Percentiles rank a stretch among this genome's conserved stretches.
Conservation (phyloP, 2,888 invertebrate species). For the Napeogenes inachia region DNA sequence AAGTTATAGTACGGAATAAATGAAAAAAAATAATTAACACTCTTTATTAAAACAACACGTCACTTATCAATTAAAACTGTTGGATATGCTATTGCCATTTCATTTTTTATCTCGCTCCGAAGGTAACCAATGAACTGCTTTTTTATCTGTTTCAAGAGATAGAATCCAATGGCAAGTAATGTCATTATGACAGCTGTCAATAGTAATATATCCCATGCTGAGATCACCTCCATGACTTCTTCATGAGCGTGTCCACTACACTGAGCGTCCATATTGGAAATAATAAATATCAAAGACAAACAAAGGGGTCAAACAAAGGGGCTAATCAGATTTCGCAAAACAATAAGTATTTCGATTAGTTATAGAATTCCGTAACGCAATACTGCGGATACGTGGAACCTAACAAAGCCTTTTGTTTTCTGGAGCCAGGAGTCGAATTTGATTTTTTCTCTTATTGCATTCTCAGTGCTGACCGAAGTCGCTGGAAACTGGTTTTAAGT, state of each 20-base stretch:
- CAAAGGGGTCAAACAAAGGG: conserved; percentile 31
- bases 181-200: conserved; percentile 36
- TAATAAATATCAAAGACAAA: conserved; percentile 4
- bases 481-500: conserved; percentile 56
- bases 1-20: not conserved
- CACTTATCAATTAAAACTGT: conserved; percentile 11
- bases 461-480: conserved; percentile 66
- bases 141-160: conserved; percentile 38
- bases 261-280: conserved; percentile 27
- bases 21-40: conserved; percentile 4
- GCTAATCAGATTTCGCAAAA: conserved; percentile 62
- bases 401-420: conserved; percentile 74
- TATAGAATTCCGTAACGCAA: conserved; percentile 68
- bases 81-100: conserved; percentile 31
- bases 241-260: conserved; percentile 44
- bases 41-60: conserved; percentile 12
- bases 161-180: conserved; percentile 38
- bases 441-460: conserved; percentile 69
- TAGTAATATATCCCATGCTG: conserved; percentile 42
- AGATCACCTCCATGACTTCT: conserved; percentile 45
- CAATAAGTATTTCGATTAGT: conserved; percentile 59
- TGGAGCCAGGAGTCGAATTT: conserved; percentile 50
- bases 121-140: conserved; percentile 39
- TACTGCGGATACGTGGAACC: conserved; percentile 69
- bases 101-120: conserved; percentile 39